Percentiles rank a stretch among this genome's conserved stretches.
Conservation (phyloP, 2,113 vertebrate species). For the Neolamprologus ventralis region DNA sequence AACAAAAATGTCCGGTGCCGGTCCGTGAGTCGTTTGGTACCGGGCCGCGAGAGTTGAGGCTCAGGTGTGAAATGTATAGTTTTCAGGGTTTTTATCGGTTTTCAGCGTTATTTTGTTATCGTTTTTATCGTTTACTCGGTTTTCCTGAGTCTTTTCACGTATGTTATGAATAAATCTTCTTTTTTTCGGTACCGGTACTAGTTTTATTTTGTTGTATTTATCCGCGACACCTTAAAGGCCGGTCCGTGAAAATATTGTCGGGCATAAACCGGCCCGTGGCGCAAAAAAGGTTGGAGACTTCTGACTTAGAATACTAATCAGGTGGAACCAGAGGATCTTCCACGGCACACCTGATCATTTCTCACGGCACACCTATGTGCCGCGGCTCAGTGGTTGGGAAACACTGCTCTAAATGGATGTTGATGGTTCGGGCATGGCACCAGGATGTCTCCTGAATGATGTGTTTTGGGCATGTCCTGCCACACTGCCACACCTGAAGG, state of each 20-base stretch:
- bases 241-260: rapidly evolving
- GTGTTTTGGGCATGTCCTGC: not conserved
- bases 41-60: too few species aligned
- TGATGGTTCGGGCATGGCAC: not conserved
- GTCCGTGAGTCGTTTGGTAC: too few species aligned
- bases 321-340: not conserved
- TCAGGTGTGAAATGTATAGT: rapidly evolving
- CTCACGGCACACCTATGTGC: not conserved
- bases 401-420: not conserved
- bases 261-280: too few species aligned
- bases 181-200: too few species aligned
- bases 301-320: not conserved
- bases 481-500: not conserved
- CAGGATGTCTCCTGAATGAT: not conserved
- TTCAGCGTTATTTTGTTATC: too few species aligned
- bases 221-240: too few species aligned
- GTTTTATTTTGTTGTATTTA: too few species aligned
- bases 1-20: not conserved
- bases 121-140: rapidly evolving
- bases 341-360: not conserved
- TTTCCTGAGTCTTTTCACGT: too few species aligned
- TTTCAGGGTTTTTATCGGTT: too few species aligned
- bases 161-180: too few species aligned
- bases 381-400: not conserved
- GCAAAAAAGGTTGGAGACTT: too few species aligned